Conservation (phyloP, 2,113 vertebrate genomes). For the Haemorhous mexicanus region DNA sequence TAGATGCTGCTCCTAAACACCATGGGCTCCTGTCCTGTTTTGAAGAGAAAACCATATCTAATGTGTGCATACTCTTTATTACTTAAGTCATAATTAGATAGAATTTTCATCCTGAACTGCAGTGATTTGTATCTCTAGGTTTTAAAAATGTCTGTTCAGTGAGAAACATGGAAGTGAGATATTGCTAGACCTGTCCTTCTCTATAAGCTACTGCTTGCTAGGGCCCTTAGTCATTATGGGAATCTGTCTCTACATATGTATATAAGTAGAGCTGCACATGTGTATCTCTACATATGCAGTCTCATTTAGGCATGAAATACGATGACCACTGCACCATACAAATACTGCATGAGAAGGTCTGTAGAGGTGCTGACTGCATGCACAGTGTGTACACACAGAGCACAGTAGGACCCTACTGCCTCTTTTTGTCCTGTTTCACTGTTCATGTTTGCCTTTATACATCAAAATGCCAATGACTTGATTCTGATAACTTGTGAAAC, state of each 20-base stretch:
- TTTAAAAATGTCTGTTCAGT: background rate
- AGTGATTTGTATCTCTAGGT: background rate
- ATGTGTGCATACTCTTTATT: background rate
- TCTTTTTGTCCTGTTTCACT: background rate
- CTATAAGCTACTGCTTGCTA: background rate
- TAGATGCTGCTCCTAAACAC: background rate
- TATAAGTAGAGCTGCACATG: too few species aligned
- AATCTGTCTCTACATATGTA: background rate
- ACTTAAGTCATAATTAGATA: background rate
- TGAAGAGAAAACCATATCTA: background rate
- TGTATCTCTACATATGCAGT: background rate
- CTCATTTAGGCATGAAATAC: background rate
- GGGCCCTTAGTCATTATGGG: background rate
- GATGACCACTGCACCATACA: background rate
- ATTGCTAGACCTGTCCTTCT: background rate
- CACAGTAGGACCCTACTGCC: background rate
- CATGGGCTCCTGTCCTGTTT: background rate
- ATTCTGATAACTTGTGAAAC: background rate
- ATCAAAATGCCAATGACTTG: background rate
- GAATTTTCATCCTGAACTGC: background rate
- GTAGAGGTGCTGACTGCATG: background rate
- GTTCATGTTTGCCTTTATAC: rapidly evolving
- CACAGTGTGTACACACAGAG: background rate
- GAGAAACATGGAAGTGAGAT: background rate
- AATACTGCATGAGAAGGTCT: background rate